Conservation (phyloP, 2,113 vertebrate genomes). For the Cygnus atratus region DNA sequence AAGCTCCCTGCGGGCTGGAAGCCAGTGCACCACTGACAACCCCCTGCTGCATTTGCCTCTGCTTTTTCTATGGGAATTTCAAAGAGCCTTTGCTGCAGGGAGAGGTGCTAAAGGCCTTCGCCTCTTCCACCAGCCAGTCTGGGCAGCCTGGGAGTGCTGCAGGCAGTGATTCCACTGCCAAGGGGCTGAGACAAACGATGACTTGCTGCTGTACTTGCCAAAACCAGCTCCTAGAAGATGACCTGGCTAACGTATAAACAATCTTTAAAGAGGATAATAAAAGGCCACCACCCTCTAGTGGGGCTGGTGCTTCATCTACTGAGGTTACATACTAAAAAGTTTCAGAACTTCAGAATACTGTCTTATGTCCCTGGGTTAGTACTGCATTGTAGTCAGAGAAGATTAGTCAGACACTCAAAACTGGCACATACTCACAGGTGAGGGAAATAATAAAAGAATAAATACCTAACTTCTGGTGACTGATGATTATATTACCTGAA, state of each 20-base stretch:
- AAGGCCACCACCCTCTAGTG: background rate
- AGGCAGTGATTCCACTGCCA: background rate
- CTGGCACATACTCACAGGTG: background rate
- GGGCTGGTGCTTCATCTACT: background rate
- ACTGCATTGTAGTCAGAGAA: background rate
- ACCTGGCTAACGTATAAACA: background rate
- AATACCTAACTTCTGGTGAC: fast-evolving
- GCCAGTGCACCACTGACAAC: background rate
- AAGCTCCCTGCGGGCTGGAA: background rate
- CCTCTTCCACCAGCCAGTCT: background rate
- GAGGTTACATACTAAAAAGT: background rate
- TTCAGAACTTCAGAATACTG: background rate
- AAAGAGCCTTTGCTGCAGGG: background rate
- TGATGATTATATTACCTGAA: slow-evolving; percentile 75
- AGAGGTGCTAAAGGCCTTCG: background rate
- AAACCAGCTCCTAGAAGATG: background rate
- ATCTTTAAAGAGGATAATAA: background rate
- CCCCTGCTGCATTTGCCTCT: background rate
- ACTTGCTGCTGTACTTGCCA: background rate
- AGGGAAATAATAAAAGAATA: background rate
- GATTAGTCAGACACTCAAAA: background rate
- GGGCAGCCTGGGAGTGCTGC: background rate
- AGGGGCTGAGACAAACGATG: fast-evolving
- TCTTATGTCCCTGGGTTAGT: background rate
- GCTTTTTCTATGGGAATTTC: background rate